Conservation (phyloP, 2,888 invertebrate genomes). For the Acanthococcus lagerstroemiae region DNA sequence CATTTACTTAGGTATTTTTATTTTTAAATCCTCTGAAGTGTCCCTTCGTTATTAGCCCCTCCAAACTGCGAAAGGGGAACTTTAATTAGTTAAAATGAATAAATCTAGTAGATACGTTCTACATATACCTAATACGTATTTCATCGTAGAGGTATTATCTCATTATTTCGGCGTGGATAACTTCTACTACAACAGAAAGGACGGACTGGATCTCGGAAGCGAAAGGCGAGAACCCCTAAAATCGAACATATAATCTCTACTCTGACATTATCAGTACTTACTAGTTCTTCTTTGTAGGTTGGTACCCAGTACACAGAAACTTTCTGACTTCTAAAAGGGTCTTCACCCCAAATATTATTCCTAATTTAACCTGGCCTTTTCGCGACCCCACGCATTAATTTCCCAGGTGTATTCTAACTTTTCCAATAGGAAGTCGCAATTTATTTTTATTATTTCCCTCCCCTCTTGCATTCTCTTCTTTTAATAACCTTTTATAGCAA, state of each 20-base stretch:
- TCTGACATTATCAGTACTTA: slow-evolving; percentile 14
- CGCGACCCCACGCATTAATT: slow-evolving; percentile 16
- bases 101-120: too few species aligned
- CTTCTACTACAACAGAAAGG: too few species aligned
- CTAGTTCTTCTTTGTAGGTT: background rate
- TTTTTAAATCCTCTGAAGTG: too few species aligned
- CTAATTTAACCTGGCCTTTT: slow-evolving; percentile 23
- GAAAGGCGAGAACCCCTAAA: background rate
- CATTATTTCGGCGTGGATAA: too few species aligned
- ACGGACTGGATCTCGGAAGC: too few species aligned
- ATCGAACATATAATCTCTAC: slow-evolving; percentile 10
- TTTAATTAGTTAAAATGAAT: too few species aligned
- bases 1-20: too few species aligned
- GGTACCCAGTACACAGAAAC: background rate
- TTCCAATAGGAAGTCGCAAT: slow-evolving; percentile 19
- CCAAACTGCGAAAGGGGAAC: too few species aligned
- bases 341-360: slow-evolving; percentile 23
- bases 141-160: too few species aligned
- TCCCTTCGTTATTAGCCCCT: too few species aligned
- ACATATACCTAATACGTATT: too few species aligned
- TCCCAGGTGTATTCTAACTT: slow-evolving; percentile 26
- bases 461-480: background rate
- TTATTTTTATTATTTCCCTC: slow-evolving; percentile 16
- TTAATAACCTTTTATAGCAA: too few species aligned
- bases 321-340: background rate